Base-by-base conservation (phyloP, 2,797 vertebrate species). In the Trachops cirrhosus region DNA sequence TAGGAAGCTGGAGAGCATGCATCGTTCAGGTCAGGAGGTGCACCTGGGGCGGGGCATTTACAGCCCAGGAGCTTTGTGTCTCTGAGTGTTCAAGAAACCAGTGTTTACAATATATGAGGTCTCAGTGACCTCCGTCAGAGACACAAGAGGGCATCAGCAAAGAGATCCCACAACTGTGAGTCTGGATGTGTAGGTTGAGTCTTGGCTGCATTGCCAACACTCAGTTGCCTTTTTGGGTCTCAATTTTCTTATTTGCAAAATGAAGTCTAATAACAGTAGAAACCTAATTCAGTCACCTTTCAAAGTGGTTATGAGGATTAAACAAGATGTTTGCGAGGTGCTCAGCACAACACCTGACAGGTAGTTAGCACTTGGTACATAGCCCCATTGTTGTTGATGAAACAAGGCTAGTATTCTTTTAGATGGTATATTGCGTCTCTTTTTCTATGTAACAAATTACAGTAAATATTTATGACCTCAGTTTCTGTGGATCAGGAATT, bases 71-170 rank as follows among this genome's bases (percentile, higher is more conserved):
- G 46, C 24, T 92, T 94, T 92, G 14, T 46, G 73, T 44, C 22
- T 29, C 2, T 32, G 14, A 91, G 37, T 9, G 96, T 96, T 93
- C 67, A 89, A 87, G 92, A 91, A 97, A 78, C 39, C 52, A 64
- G 11, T 80, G 79, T 52, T 10, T 78, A 75, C 74, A 70, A 74
- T 83, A 46, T 9, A 37, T 1, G 3, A 32, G 9, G 7, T 75
- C 67, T 90, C 6, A 3, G 26, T 48, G 24, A 92, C 16, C 21
- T 83, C 62, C 74, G n/a, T 34, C 39, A 50, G 57, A 67, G 59
- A 50, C 11, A 1, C 8, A 71, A 82, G 7, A 54, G 32, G 19
- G 6, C 90, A 10, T 57, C 68, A 10, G 16, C 48, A 54, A 78
- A 85, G 93, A 92, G 50, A 87, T 0, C 48, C 74, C 9, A 50